Base-by-base conservation (phyloP, 1,140 invertebrate species). In the Drosophila aff. region DNA sequence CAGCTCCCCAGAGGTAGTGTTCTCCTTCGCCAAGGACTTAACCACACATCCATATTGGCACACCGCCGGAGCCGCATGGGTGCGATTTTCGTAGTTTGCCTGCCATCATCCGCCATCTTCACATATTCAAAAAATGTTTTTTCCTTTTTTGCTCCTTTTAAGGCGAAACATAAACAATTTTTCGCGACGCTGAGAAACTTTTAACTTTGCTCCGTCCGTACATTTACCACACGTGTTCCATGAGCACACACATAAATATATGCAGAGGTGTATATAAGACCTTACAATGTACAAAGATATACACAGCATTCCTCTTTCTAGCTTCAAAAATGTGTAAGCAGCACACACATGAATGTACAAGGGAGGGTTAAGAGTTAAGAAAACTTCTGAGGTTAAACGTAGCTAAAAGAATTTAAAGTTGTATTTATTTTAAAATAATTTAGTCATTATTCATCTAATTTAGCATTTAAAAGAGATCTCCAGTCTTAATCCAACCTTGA, bases 111-210 rank as follows among this genome's bases (percentile, higher is more conserved):
- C 64, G 31, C 55, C 61, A 52, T 69, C 67, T 38, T 43, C 53
- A 61, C 69, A 72, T 50, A 73, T 73, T 73, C 66, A 38, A 73
- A 67, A 55, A 55, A 59, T 31, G 31, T 13, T 23, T 31, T 13
- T 31, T 23, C 23, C 36, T n/a, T 33, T 33, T 46, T 36, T 61
- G 36, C 69, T 50, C 23, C 28, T 71, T 71, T 59, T 33, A 60
- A 15, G 44, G 66, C 69, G 67, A 15, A 73, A 73, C 69, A 73
- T 73, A 72, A 73, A 72, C 69, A 73, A 73, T 73, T 72, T 73
- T 73, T 73, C 53, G 66, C 66, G 69, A 73, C 66, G 69, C 44
- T 72, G 66, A 40, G 36, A 73, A 73, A 73, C 69, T 73, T 73
- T 73, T 60, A 73, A 73, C 69, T 43, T 43, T 21, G 21, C 44